Conservation (phyloP, 2,113 vertebrate species). For the Podarcis muralis region DNA sequence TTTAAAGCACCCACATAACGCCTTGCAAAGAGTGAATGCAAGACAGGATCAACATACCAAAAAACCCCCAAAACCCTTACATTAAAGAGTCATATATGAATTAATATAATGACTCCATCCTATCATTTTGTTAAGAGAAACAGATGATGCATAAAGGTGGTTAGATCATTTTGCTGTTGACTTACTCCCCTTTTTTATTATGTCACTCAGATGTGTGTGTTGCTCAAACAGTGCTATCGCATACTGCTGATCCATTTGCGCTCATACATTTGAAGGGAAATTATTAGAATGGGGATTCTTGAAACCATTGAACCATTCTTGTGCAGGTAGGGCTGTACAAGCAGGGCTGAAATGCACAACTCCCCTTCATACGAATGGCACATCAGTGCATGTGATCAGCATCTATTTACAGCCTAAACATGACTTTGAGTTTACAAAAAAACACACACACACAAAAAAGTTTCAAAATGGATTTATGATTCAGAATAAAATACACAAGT, state of each 20-base stretch:
- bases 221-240: conserved; percentile 4
- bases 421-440: neutral
- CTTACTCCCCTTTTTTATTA: neutral
- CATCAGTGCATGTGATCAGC: neutral
- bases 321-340: neutral
- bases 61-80: neutral
- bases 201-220: conserved; percentile 19
- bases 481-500: neutral
- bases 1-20: conserved; percentile 8
- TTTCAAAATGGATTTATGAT: neutral
- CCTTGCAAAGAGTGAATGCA: neutral
- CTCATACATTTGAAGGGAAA: conserved; percentile 21
- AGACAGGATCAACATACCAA: neutral
- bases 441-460: too few relatives aligned
- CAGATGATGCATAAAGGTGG: conserved; percentile 9
- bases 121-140: conserved; percentile 22
- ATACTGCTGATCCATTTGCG: conserved; percentile 23
- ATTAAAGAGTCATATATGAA: conserved; percentile 26
- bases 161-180: conserved; percentile 7
- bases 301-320: neutral
- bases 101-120: neutral
- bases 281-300: neutral
- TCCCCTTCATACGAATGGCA: neutral
- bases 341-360: neutral
- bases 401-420: too few relatives aligned